Conservation (phyloP, 2,888 invertebrate species). For the Chirona hameri region DNA sequence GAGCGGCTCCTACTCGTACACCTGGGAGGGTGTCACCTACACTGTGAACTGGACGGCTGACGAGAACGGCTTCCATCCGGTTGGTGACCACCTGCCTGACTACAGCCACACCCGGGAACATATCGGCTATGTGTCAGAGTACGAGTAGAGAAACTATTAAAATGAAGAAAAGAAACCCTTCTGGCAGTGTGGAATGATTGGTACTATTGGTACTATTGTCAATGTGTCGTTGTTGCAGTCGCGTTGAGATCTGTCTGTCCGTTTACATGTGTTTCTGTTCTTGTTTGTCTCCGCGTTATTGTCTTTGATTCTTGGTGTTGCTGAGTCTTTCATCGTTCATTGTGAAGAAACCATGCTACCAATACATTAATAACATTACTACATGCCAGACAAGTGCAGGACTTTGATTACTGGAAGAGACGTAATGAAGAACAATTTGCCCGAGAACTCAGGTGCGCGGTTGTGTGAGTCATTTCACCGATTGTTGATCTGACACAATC, state of each 20-base stretch:
- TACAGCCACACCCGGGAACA: conserved; percentile 22
- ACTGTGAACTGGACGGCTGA: conserved; percentile 22
- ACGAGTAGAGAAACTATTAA: background rate
- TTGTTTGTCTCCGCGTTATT: background rate
- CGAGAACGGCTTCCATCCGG: conserved; percentile 25
- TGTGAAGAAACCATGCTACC: background rate
- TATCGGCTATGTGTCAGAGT: background rate
- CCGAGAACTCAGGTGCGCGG: no score
- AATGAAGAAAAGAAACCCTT: no score
- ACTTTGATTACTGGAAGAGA: no score
- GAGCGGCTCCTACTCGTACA: conserved; percentile 1
- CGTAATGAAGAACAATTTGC: no score
- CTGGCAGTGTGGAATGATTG: background rate
- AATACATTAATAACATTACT: no score
- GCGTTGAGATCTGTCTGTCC: background rate
- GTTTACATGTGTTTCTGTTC: background rate
- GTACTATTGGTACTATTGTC: background rate
- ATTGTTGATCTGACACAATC: no score
- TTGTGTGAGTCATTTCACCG: no score
- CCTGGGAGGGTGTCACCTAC: conserved; percentile 28
- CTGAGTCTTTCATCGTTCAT: background rate
- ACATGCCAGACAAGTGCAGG: no score
- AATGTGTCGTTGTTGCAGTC: background rate
- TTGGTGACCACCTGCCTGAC: conserved; percentile 25
- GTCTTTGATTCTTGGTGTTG: background rate